Conservation (phyloP, 2,113 vertebrate genomes). For the Tachuris rubrigastra region DNA sequence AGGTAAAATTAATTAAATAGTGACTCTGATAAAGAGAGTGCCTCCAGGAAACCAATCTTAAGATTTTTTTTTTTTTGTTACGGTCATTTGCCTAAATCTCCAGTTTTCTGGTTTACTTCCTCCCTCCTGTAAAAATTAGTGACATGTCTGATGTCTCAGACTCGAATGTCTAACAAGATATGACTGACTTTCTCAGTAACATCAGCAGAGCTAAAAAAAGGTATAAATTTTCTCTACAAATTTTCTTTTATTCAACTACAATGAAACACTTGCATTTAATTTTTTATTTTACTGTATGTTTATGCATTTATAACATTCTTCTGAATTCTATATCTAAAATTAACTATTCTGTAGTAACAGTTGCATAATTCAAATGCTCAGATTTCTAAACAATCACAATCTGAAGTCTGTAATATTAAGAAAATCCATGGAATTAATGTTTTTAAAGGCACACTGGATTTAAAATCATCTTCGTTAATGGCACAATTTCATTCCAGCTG, state of each 20-base stretch:
- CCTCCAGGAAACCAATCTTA: neutral
- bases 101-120: neutral
- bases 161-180: neutral
- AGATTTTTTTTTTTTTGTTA: neutral
- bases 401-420: neutral
- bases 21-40: neutral
- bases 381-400: neutral
- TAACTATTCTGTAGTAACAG: neutral
- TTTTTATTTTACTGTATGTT: neutral
- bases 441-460: neutral
- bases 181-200: neutral
- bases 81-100: neutral
- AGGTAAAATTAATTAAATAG: neutral
- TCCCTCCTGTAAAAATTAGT: neutral
- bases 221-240: neutral
- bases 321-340: neutral
- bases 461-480: neutral
- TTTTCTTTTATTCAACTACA: neutral
- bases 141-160: neutral
- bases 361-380: neutral
- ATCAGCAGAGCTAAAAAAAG: neutral
- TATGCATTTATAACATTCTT: neutral
- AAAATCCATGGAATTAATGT: neutral
- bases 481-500: neutral
- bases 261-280: neutral